Percentiles rank a stretch among this genome's conserved stretches.
Conservation (phyloP, 1,140 invertebrate species). For the Drosophila suzukii region DNA sequence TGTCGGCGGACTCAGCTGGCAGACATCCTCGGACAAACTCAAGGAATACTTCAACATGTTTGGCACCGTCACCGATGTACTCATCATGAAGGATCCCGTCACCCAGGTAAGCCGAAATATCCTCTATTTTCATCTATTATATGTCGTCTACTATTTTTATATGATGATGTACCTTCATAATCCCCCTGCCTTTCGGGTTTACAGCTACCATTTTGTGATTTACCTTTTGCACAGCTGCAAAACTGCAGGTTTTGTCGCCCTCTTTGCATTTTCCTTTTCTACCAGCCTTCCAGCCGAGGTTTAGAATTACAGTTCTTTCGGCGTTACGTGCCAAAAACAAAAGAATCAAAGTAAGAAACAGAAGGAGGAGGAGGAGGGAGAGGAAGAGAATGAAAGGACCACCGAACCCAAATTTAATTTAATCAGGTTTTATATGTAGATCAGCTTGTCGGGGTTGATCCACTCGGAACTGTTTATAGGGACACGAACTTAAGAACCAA, state of each 20-base stretch:
- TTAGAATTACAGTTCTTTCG: conserved; percentile 57
- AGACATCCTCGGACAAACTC: conserved; percentile 95
- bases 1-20: conserved; percentile 95
- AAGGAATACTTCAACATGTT: conserved; percentile 96
- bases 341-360: conserved; percentile 7
- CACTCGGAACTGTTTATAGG: conserved; percentile 19
- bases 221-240: conserved; percentile 56
- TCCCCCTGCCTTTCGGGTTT: conserved; percentile 44
- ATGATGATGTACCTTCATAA: conserved; percentile 21
- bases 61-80: conserved; percentile 95
- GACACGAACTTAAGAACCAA: conserved; percentile 3
- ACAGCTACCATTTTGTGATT: conserved; percentile 59
- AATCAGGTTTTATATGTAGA: conserved; percentile 49
- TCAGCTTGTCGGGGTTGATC: conserved; percentile 21
- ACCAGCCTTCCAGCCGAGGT: conserved; percentile 23
- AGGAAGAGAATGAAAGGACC: neutral
- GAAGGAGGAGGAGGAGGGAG: conserved; percentile 1
- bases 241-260: conserved; percentile 37
- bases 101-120: conserved; percentile 90
- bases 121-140: conserved; percentile 6
- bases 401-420: conserved; percentile 28
- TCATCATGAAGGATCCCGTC: conserved; percentile 97
- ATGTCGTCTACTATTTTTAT: neutral
- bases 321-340: conserved; percentile 56
- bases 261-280: conserved; percentile 12